Base-by-base conservation (phyloP, 2,113 vertebrate genomes). In the Vidua chalybeata region DNA sequence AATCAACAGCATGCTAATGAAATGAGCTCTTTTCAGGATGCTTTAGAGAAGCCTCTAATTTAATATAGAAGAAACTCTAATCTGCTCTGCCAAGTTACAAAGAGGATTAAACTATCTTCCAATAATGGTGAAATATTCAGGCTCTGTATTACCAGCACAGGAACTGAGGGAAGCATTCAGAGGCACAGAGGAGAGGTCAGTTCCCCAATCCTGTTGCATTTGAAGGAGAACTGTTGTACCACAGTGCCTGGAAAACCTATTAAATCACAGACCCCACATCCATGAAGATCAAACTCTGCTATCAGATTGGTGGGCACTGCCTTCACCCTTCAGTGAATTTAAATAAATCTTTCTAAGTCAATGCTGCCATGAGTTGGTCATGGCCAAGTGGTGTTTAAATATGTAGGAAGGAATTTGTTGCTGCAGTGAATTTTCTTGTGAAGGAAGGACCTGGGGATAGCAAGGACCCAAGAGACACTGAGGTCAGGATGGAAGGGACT, bases 1-100 rank as follows among this genome's bases (percentile, higher is more conserved):
- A 96, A 96, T 90, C 93, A 91, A 85, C 82, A 95, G n/a, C 13
- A 2, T 80, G 87, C 59, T 94, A 94, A 96, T 93, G 91, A 95
- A 95, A 94, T 48, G 66, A 94, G 58, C 17, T 68, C 52, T 72
- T 94, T 94, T 92, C 78, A 87, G 91, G 84, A 87, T 89, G 84
- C 62, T 94, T 92, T 91, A 72, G 58, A 91, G 74, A 90, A 94
- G 51, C 43, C 67, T 96, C 81, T 59, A 55, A 73, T 90, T 88
- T 76, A 83, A 94, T 82, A 79, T n/a, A 82, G 90, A 88, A 94
- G 41, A 54, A 87, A 58, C 28, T 66, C 79, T 93, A 91, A 94
- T 93, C 58, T 37, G 51, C 30, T 74, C 69, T 81, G 63, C 35
- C 64, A 86, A 86, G 81, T 90, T 68, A 86, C 3, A 7, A 84